Conservation (phyloP, 2,113 vertebrate genomes). For the Anoura caudifer region DNA sequence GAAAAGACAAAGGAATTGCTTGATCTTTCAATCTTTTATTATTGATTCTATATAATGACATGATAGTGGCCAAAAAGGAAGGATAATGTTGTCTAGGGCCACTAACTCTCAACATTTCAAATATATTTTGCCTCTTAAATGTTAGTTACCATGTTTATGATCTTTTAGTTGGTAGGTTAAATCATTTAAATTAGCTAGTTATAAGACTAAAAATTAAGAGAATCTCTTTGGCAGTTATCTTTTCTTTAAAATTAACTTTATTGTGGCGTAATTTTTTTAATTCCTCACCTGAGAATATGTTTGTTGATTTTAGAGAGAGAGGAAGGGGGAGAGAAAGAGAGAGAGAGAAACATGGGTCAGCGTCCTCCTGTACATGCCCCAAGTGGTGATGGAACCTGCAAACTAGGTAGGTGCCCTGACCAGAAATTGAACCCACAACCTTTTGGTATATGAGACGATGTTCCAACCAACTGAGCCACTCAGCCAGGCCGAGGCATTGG, state of each 20-base stretch:
- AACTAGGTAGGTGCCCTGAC: no score
- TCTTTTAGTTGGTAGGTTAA: background rate
- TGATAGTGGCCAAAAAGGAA: background rate
- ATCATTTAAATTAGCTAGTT: background rate
- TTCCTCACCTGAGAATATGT: no score
- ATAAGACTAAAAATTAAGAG: background rate
- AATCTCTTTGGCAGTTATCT: background rate
- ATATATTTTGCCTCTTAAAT: background rate
- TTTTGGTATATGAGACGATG: no score
- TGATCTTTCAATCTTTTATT: constrained; percentile 44
- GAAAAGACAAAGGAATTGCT: background rate
- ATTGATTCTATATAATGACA: background rate
- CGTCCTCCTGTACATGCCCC: no score
- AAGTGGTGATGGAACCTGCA: no score
- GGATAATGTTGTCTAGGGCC: background rate
- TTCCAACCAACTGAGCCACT: no score
- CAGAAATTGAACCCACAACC: no score
- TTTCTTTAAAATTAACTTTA: constrained; percentile 20
- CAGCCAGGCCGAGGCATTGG: background rate
- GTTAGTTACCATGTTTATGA: background rate
- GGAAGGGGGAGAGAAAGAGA: no score
- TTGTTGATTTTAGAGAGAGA: no score
- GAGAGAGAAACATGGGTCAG: no score
- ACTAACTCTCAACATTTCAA: background rate
- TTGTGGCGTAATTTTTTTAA: background rate